Conservation (phyloP, 2,113 vertebrate genomes). For the Ariopsis seemanni region DNA sequence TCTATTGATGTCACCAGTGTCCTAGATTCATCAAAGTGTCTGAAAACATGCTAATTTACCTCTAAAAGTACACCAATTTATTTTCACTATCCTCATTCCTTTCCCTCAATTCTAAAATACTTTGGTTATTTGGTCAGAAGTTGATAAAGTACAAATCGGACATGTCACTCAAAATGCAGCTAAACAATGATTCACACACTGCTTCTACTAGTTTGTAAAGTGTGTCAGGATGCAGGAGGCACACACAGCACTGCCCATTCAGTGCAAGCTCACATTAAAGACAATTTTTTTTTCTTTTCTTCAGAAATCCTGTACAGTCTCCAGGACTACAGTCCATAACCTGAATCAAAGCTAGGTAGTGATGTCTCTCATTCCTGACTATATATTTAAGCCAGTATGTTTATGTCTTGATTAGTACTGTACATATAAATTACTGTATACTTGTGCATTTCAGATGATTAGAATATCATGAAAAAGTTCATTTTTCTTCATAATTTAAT, state of each 20-base stretch:
- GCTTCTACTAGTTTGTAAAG: background rate
- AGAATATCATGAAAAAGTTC: too few species aligned
- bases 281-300: background rate
- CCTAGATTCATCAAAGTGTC: too few species aligned
- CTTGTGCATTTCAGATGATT: too few species aligned
- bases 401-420: too few species aligned
- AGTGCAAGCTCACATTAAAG: background rate
- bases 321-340: background rate
- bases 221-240: background rate
- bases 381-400: background rate
- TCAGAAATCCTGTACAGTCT: background rate
- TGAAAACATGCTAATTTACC: background rate
- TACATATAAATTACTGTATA: too few species aligned
- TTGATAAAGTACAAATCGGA: background rate
- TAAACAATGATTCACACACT: background rate
- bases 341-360: background rate
- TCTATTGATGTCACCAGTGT: too few species aligned
- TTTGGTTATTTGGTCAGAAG: background rate
- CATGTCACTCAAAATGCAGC: background rate
- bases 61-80: background rate
- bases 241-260: background rate
- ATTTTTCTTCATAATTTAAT: too few species aligned
- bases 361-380: background rate
- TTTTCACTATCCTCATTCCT: background rate
- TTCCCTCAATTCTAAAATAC: background rate